Percentiles rank a stretch among this genome's conserved stretches.
phyloP scores from a whole-genome alignment of 2,797 vertebrate species.

The Eutrigla gurnardus region DNA sequence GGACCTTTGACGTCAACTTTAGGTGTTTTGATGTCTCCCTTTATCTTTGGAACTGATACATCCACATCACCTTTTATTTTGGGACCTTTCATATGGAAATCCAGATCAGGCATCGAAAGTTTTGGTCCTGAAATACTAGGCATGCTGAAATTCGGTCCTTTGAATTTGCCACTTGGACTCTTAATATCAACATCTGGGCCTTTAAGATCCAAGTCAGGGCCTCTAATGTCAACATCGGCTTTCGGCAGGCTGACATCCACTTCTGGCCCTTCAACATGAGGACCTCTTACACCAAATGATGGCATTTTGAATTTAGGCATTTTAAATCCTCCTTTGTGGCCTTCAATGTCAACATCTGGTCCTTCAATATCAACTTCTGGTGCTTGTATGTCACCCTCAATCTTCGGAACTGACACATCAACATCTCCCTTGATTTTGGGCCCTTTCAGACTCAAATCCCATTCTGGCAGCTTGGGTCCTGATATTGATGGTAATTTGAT shows the following conservation, averaged over 20 bases:
- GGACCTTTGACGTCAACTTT: constrained; percentile 8
- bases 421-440: no score
- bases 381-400: no score
- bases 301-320: constrained; percentile 83
- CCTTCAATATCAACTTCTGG: constrained; percentile 6
- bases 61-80: not conserved
- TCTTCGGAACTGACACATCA: no score
- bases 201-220: not conserved
- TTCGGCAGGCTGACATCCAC: constrained; percentile 20
- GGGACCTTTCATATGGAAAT: not conserved
- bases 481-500: no score
- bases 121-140: not conserved
- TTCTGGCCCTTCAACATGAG: constrained; percentile 22
- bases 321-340: constrained; percentile 71
- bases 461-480: no score
- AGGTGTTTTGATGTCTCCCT: not conserved
- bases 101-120: not conserved
- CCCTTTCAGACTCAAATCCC: no score
- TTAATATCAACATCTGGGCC: not conserved
- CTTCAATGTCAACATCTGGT: constrained; percentile 24
- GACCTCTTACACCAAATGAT: not conserved
- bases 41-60: not conserved
- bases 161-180: not conserved
- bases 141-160: not conserved
- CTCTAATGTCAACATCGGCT: constrained; percentile 39